A percentile compares a stretch with the other conserved stretches of the same genome.
phyloP scores from a whole-genome alignment of 1,140 invertebrate species.

The Acyrthosiphon pisum region DNA sequence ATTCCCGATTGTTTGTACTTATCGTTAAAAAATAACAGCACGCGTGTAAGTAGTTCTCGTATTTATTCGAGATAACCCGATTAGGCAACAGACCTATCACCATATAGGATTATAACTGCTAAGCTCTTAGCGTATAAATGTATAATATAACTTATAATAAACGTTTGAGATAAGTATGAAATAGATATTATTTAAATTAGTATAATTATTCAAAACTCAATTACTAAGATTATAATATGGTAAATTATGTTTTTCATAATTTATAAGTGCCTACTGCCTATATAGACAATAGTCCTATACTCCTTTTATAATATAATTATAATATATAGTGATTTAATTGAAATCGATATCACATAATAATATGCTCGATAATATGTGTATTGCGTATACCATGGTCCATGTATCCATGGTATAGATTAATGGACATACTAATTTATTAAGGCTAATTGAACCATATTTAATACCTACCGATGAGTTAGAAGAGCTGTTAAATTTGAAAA shows the following conservation, averaged over 20 bases:
- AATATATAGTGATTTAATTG: background rate
- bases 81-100: background rate
- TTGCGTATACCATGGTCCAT: background rate
- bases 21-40: background rate
- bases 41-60: background rate
- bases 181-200: constrained; percentile 4
- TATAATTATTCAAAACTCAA: background rate
- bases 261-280: background rate
- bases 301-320: too few species aligned
- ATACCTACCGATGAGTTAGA: background rate
- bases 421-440: background rate
- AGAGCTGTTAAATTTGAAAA: background rate
- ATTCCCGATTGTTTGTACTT: background rate
- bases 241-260: background rate
- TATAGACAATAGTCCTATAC: too few species aligned
- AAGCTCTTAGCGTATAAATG: background rate
- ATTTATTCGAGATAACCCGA: background rate
- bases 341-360: background rate
- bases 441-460: background rate
- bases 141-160: background rate
- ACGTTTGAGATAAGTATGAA: constrained; percentile 4
- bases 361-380: too few species aligned
- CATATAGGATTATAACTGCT: background rate
- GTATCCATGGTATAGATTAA: background rate
- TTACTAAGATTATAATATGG: background rate